Evolutionary conservation across 35 echinoderm and acorn worm species (phyloP).

Genomic region (Lytechinus variegatus): DNA sequence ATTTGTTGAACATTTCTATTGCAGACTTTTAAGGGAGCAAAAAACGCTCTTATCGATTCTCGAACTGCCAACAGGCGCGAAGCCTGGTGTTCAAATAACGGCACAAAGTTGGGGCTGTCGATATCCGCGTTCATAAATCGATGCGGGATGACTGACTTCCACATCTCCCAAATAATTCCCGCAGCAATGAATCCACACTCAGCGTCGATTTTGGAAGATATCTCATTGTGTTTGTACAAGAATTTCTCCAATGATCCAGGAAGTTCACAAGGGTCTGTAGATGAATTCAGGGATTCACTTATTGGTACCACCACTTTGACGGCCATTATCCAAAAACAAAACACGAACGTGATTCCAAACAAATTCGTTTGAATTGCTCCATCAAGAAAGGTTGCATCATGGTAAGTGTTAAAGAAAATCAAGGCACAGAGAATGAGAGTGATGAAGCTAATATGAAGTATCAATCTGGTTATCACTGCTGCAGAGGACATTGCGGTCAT

Average conservation of each 20-base stretch:
- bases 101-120: not conserved
- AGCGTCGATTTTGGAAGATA: not conserved
- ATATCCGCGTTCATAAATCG: not conserved
- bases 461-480: not conserved
- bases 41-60: not conserved
- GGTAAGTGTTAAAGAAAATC: constrained; percentile 6
- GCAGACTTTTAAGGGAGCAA: not conserved
- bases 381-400: not conserved
- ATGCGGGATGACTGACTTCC: not conserved
- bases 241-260: not conserved
- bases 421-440: not conserved
- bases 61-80: not conserved
- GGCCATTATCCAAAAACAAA: not conserved
- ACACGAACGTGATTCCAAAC: not conserved
- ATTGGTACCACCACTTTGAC: not conserved
- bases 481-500: not conserved
- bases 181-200: not conserved
- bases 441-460: not conserved
- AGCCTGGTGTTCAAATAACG: not conserved
- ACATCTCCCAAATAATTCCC: not conserved
- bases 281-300: not conserved
- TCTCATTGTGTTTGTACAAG: not conserved
- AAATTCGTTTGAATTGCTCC: not conserved
- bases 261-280: not conserved
- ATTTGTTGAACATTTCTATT: not conserved